phyloP scores from a whole-genome alignment of 2,113 vertebrate species.

The Eulacestoma nigropectus region DNA sequence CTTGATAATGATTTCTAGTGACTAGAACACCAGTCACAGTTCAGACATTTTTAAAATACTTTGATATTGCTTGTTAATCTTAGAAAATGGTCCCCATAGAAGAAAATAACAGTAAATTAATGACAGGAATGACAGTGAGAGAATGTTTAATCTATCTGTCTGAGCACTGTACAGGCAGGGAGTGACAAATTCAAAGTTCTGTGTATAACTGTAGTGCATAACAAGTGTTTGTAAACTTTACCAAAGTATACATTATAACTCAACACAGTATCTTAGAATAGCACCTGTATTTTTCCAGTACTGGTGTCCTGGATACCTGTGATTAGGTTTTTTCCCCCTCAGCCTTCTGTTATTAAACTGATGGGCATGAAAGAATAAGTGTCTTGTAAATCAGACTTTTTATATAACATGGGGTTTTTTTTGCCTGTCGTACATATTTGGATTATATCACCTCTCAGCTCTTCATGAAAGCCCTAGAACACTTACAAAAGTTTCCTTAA shows the following conservation, averaged over 20 bases:
- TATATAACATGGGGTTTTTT: not conserved
- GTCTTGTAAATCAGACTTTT: not conserved
- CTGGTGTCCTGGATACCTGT: not conserved
- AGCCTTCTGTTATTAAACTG: not conserved
- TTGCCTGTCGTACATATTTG: not conserved
- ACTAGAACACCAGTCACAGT: not conserved
- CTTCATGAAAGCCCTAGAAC: not conserved
- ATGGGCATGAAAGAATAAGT: not conserved
- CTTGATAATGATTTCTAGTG: not conserved
- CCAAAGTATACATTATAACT: not conserved
- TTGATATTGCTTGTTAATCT: not conserved
- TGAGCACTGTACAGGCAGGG: not conserved
- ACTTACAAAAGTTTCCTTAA: not conserved
- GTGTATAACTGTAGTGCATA: not conserved
- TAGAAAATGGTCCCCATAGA: not conserved
- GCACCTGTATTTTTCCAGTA: not conserved
- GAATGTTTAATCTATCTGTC: not conserved
- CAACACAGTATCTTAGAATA: not conserved
- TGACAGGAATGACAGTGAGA: not conserved
- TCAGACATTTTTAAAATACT: not conserved
- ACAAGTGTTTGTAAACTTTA: not conserved
- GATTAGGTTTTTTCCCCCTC: not conserved
- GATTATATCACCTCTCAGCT: not conserved
- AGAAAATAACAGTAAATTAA: not conserved
- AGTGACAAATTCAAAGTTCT: not conserved